phyloP scores from a whole-genome alignment of 2,888 invertebrate species.

The Laothoe populi region DNA sequence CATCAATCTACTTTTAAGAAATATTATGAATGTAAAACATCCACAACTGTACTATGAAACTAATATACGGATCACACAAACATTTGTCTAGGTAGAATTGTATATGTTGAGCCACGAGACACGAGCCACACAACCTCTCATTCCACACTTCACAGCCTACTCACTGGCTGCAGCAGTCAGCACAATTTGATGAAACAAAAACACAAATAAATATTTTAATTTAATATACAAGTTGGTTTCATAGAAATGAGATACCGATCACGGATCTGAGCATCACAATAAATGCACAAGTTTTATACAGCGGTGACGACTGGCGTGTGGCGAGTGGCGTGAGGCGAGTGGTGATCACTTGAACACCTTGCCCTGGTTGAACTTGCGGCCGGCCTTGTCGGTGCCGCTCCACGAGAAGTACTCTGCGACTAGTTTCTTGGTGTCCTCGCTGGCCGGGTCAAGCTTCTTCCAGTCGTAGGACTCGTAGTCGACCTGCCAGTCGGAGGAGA shows the following conservation, averaged over 20 bases:
- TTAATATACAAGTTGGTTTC: slow-evolving; percentile 53
- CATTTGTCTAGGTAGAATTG: too few relatives aligned
- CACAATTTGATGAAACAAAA: slow-evolving; percentile 22
- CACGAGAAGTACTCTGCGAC: slow-evolving; percentile 96
- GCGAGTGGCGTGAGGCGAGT: too few relatives aligned
- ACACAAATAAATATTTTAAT: slow-evolving; percentile 65
- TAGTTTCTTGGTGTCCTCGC: slow-evolving; percentile 92
- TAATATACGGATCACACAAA: too few relatives aligned
- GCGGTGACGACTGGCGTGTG: too few relatives aligned
- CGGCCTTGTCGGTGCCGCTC: slow-evolving; percentile 93
- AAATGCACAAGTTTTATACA: slow-evolving; percentile 56
- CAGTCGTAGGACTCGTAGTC: slow-evolving; percentile 98
- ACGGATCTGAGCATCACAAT: slow-evolving; percentile 46
- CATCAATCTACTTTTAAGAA: too few relatives aligned
- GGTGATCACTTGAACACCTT: slow-evolving; percentile 96
- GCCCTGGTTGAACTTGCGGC: slow-evolving; percentile 98
- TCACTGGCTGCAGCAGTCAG: too few relatives aligned
- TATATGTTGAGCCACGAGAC: too few relatives aligned
- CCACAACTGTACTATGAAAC: too few relatives aligned
- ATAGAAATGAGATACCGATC: slow-evolving; percentile 50
- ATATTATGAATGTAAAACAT: too few relatives aligned
- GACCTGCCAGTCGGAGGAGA: slow-evolving; percentile 96
- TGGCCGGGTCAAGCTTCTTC: slow-evolving; percentile 94
- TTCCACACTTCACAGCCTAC: too few relatives aligned
- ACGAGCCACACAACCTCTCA: too few relatives aligned